Percentiles rank a stretch among this genome's conserved stretches.
phyloP scores from a whole-genome alignment of 2,797 vertebrate species.

The Silurus lanzhouensis region DNA sequence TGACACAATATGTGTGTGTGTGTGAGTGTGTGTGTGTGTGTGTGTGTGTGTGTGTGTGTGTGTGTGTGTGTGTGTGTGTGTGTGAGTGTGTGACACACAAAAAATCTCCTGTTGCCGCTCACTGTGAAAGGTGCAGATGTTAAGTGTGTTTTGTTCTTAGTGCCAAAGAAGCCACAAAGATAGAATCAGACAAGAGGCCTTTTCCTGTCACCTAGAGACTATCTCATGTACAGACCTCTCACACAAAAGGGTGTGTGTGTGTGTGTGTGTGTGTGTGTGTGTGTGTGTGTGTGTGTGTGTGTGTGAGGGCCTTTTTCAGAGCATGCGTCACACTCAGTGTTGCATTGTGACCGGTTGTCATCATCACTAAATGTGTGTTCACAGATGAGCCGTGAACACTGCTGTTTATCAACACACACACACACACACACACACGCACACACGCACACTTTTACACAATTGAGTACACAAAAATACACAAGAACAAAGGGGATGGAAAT shows the following conservation, averaged over 20 bases:
- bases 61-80: neutral
- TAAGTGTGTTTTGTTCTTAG: constrained; percentile 54
- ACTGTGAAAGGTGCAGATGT: constrained; percentile 28
- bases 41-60: neutral
- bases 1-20: too few species aligned
- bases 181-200: constrained; percentile 55
- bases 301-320: constrained; percentile 32
- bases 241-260: constrained; percentile 13
- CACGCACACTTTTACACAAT: too few species aligned
- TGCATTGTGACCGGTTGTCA: neutral
- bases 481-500: too few species aligned
- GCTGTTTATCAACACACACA: neutral
- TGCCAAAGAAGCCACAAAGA: constrained; percentile 43
- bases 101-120: neutral
- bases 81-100: neutral
- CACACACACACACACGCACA: neutral
- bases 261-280: constrained; percentile 7
- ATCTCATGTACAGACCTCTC: constrained; percentile 15
- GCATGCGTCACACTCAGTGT: constrained; percentile 37
- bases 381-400: neutral
- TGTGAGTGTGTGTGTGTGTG: neutral
- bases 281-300: constrained; percentile 14
- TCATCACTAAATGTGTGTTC: constrained; percentile 9
- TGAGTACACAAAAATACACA: too few species aligned
- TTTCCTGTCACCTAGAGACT: constrained; percentile 48